Evolutionary conservation across 2,797 vertebrate genomes (phyloP).

Genomic region (Acanthornis magna): DNA sequence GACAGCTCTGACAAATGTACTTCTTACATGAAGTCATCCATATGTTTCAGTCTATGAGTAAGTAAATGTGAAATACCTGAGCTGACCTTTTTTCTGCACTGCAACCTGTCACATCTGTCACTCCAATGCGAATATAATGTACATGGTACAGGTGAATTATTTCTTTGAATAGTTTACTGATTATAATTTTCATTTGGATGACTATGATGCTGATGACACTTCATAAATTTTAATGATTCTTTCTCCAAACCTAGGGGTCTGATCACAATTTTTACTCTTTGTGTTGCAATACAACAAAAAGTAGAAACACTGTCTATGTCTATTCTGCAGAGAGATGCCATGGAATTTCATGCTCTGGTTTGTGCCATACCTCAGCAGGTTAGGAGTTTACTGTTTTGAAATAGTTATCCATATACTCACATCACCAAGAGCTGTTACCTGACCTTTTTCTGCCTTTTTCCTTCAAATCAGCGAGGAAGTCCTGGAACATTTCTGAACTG

Average conservation of each 20-base stretch:
- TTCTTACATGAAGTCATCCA: not conserved
- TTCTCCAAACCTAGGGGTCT: not conserved
- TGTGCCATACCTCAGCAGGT: not conserved
- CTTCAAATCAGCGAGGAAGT: not conserved
- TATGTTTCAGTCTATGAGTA: not conserved
- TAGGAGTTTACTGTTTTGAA: not conserved
- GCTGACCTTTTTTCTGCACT: not conserved
- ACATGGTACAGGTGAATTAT: not conserved
- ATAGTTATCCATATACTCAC: not conserved
- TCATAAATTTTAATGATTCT: not conserved
- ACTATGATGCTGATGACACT: not conserved
- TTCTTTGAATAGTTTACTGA: not conserved
- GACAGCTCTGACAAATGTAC: not conserved
- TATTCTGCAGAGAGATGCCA: rapidly evolving
- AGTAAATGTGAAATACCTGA: not conserved
- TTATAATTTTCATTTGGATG: not conserved
- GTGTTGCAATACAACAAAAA: not conserved
- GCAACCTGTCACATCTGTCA: not conserved
- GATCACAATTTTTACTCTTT: not conserved
- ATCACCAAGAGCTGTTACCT: not conserved
- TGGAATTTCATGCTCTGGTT: not conserved
- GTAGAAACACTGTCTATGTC: not conserved
- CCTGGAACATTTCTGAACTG: not conserved
- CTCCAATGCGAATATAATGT: not conserved
- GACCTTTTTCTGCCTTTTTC: not conserved